Evolutionary conservation across 2,113 vertebrate species (phyloP).

Genomic region (Pseudorectes ferrugineus): DNA sequence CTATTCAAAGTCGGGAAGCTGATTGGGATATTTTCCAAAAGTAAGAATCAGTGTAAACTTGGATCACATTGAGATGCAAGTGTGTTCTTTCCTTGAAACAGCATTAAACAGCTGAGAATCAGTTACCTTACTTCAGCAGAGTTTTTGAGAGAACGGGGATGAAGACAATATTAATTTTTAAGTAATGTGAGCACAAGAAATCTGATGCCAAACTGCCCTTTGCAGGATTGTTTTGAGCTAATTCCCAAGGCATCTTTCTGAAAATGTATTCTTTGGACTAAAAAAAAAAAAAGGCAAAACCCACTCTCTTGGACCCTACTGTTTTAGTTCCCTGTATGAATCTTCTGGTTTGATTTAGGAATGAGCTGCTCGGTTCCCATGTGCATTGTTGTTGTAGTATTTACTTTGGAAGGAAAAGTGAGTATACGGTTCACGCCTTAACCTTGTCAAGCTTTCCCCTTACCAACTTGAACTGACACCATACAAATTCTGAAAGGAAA

Average conservation of each 20-base stretch:
- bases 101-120: background rate
- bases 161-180: constrained; percentile 17
- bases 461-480: constrained; percentile 41
- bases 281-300: background rate
- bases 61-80: background rate
- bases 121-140: background rate
- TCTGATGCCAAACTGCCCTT: background rate
- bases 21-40: background rate
- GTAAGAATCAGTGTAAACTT: background rate
- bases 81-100: background rate
- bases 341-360: constrained; percentile 62
- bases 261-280: constrained; percentile 8
- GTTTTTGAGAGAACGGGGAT: background rate
- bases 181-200: constrained; percentile 1
- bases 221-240: background rate
- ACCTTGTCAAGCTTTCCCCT: constrained; percentile 59
- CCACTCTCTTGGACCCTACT: background rate
- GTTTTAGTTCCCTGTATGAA: background rate
- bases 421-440: constrained; percentile 48
- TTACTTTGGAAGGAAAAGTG: constrained; percentile 53
- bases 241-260: constrained; percentile 27
- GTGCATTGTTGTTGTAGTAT: constrained; percentile 46
- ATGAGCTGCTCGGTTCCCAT: constrained; percentile 40
- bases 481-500: constrained; percentile 60
- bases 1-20: background rate